Evolutionary conservation across 2,797 vertebrate genomes (phyloP).

Genomic region (Nyctibius grandis): DNA sequence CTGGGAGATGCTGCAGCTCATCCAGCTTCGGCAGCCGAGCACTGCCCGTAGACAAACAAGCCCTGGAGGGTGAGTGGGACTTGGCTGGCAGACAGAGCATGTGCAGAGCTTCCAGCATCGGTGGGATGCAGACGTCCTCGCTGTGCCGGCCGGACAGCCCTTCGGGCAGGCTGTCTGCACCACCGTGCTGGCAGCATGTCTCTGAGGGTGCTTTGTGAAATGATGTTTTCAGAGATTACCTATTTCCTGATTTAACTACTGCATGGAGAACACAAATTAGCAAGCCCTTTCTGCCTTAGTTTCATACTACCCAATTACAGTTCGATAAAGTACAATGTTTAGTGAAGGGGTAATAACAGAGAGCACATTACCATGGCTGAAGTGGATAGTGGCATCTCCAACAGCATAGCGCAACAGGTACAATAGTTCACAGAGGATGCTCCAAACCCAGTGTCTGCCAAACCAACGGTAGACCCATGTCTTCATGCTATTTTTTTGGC

Average conservation of each 20-base stretch:
- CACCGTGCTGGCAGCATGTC: neutral
- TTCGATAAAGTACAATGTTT: neutral
- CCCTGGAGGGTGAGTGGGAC: slow-evolving; percentile 61
- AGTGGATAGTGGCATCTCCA: neutral
- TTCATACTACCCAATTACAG: neutral
- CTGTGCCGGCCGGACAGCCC: neutral
- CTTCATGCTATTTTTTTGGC: neutral
- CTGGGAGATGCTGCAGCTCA: slow-evolving; percentile 16
- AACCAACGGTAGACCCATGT: fast-evolving
- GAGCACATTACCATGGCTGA: neutral
- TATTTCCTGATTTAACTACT: neutral
- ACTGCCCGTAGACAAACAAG: slow-evolving; percentile 48
- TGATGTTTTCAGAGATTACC: too few relatives aligned
- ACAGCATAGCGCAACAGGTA: neutral
- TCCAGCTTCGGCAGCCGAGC: slow-evolving; percentile 11
- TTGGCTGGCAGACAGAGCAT: slow-evolving; percentile 72
- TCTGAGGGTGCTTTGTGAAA: neutral
- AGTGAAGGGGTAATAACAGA: neutral
- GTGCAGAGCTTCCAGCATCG: slow-evolving; percentile 69
- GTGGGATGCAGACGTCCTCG: slow-evolving; percentile 13
- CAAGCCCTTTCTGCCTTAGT: neutral
- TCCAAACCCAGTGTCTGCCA: neutral
- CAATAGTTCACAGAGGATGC: fast-evolving
- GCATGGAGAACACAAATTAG: neutral
- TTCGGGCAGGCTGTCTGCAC: neutral